Evolutionary conservation across 2,888 invertebrate species (phyloP).

Genomic region (Ophion ellenae): DNA sequence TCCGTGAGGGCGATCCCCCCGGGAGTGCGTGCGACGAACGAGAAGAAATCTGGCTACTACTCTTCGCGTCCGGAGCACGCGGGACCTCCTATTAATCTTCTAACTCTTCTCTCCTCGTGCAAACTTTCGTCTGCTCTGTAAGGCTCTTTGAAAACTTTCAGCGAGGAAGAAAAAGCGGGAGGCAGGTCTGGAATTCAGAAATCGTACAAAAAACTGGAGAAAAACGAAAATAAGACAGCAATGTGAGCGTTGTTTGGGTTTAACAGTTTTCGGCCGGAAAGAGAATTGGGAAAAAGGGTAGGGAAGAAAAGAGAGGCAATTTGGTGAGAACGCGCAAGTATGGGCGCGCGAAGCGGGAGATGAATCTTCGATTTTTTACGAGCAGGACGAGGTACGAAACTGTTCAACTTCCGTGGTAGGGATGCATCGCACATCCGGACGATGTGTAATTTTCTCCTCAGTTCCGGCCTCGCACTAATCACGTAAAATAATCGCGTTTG

Average conservation of each 20-base stretch:
- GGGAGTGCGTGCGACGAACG: too few species aligned
- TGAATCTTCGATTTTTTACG: conserved; percentile 49
- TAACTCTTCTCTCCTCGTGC: background rate
- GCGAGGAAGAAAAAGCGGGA: background rate
- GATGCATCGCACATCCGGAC: conserved; percentile 16
- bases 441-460: conserved; percentile 44
- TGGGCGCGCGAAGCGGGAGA: conserved; percentile 15
- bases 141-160: background rate
- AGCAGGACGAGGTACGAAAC: conserved; percentile 44
- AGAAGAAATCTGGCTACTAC: too few species aligned
- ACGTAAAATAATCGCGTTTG: conserved; percentile 32
- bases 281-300: background rate
- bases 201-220: background rate
- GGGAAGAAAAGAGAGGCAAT: conserved; percentile 3
- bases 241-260: background rate
- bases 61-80: too few species aligned
- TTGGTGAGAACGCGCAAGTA: background rate
- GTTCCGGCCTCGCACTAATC: conserved; percentile 45
- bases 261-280: background rate
- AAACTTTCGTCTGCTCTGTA: background rate
- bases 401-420: conserved; percentile 31
- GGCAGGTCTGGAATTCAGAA: conserved; percentile 7
- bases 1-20: too few species aligned
- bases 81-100: too few species aligned
- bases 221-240: background rate